Percentiles rank a stretch among this genome's conserved stretches.
phyloP scores from a whole-genome alignment of 2,113 vertebrate species.

The Sceloporus undulatus region DNA sequence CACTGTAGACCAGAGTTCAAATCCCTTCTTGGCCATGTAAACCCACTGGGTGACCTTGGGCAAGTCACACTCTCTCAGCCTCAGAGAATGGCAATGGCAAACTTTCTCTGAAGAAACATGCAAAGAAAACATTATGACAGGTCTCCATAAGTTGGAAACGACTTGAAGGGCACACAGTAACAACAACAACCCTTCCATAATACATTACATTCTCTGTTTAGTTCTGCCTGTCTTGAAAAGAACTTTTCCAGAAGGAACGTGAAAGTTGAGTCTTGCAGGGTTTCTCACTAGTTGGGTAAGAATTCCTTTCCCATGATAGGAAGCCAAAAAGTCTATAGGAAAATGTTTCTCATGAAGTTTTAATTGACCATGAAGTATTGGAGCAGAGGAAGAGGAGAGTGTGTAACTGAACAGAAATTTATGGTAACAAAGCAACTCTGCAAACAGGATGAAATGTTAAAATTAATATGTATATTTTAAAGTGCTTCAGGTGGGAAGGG shows the following conservation, averaged over 20 bases:
- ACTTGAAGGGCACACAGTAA: too few species aligned
- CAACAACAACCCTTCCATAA: slow-evolving; percentile 1
- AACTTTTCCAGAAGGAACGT: slow-evolving; percentile 44
- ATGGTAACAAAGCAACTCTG: not conserved
- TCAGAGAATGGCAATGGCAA: too few species aligned
- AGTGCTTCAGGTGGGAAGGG: not conserved
- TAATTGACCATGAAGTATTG: slow-evolving; percentile 8
- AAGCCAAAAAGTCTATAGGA: slow-evolving; percentile 51
- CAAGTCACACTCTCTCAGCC: too few species aligned
- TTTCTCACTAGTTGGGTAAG: slow-evolving; percentile 43
- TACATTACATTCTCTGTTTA: not conserved
- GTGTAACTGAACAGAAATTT: slow-evolving; percentile 5
- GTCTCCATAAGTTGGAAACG: too few species aligned
- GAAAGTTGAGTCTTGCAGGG: slow-evolving; percentile 53
- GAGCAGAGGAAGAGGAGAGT: not conserved
- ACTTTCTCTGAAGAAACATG: too few species aligned
- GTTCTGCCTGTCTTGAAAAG: slow-evolving; percentile 30
- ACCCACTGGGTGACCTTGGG: too few species aligned
- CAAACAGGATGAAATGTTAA: not conserved
- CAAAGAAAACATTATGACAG: too few species aligned
- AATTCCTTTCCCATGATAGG: slow-evolving; percentile 51
- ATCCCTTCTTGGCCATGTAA: too few species aligned
- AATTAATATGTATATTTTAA: not conserved
- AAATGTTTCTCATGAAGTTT: slow-evolving; percentile 29
- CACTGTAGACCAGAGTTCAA: too few species aligned